Evolutionary conservation across 2,888 invertebrate genomes (phyloP).

Genomic region (Tanaodytes sp.): DNA sequence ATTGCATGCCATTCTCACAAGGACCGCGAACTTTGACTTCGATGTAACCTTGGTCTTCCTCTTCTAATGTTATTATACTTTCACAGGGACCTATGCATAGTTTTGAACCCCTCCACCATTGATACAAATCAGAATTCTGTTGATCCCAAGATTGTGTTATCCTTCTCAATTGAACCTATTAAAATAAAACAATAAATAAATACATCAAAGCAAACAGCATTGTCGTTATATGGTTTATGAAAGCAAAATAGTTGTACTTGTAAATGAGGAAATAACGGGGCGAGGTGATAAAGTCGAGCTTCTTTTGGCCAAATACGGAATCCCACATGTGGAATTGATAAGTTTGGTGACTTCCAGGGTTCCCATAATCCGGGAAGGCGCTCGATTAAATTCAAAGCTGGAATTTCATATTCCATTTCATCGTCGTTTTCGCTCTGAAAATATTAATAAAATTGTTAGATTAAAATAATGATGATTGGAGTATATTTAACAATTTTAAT

Average conservation of each 20-base stretch:
- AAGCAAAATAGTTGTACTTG: conserved; percentile 71
- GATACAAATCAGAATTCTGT: conserved; percentile 79
- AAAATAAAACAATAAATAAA: too few relatives aligned
- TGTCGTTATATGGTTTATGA: too few relatives aligned
- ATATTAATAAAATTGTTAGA: too few relatives aligned
- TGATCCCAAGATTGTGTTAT: conserved; percentile 74
- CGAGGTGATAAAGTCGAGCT: conserved; percentile 77
- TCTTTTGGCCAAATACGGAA: conserved; percentile 76
- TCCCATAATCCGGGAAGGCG: conserved; percentile 81
- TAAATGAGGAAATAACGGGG: conserved; percentile 81
- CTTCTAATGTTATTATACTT: conserved; percentile 79
- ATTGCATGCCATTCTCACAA: conserved; percentile 74
- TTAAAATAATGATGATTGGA: not conserved
- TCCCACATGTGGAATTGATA: conserved; percentile 78
- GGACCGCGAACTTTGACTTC: conserved; percentile 82
- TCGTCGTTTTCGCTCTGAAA: conserved; percentile 79
- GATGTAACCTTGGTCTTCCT: conserved; percentile 75
- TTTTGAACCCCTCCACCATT: conserved; percentile 83
- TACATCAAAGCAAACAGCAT: too few relatives aligned
- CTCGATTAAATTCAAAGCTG: conserved; percentile 80
- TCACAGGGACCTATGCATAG: conserved; percentile 80
- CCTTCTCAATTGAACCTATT: conserved; percentile 77
- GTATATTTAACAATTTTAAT: not conserved
- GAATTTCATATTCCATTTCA: conserved; percentile 84
- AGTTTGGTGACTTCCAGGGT: conserved; percentile 74